A percentile compares a stretch with the other conserved stretches of the same genome.
Conservation (phyloP, 2,797 vertebrate species). For the Melopsittacus undulatus region DNA sequence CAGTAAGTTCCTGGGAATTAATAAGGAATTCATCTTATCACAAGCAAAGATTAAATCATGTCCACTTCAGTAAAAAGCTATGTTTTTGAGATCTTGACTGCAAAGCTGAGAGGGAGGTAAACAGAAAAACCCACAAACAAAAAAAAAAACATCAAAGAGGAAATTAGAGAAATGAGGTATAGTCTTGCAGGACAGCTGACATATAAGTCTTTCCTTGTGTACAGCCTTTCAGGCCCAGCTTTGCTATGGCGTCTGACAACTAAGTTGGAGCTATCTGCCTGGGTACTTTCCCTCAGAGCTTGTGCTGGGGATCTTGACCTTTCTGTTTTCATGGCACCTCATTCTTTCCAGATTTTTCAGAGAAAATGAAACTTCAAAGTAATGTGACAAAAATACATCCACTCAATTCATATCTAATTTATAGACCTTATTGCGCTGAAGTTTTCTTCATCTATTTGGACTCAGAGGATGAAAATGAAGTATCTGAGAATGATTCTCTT, state of each 20-base stretch:
- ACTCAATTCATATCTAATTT: neutral
- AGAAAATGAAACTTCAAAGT: neutral
- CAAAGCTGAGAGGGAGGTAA: neutral
- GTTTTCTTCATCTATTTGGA: neutral
- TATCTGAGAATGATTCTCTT: neutral
- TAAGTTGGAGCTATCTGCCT: neutral
- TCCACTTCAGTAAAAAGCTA: neutral
- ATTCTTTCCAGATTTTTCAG: neutral
- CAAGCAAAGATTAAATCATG: neutral
- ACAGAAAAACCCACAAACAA: neutral
- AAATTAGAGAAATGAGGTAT: neutral
- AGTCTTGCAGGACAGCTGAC: neutral
- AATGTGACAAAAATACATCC: neutral
- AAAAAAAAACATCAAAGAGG: accelerated
- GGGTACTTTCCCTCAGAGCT: neutral
- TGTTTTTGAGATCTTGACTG: neutral
- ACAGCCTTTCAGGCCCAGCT: neutral
- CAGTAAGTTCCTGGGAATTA: neutral
- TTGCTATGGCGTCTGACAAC: neutral
- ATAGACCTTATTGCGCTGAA: neutral
- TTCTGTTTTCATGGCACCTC: neutral
- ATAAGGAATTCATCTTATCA: neutral
- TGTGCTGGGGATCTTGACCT: neutral
- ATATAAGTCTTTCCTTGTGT: neutral
- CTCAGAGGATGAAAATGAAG: neutral